Base-by-base conservation (phyloP, 2,113 vertebrate species). In the Myiagra hebetior region DNA sequence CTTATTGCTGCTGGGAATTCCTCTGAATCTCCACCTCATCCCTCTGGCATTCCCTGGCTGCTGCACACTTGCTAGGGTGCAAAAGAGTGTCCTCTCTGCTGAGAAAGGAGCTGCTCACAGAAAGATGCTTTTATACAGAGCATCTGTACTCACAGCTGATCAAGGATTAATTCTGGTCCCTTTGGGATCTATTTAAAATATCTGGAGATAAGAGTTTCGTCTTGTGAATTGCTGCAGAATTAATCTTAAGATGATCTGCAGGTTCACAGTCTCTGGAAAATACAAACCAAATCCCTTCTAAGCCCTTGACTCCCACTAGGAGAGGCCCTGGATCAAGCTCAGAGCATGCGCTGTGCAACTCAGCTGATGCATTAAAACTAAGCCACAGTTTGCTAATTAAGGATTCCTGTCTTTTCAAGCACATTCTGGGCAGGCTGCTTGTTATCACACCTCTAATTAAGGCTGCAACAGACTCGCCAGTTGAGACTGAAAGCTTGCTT, bases 221-320 rank as follows among this genome's bases (percentile, higher is more conserved):
- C 56, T 89, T 2, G 2, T 50, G 69, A 91, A 41, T 56, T 52
- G 81, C 78, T 73, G 53, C 47, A 87, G 46, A 81, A 76, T 96
- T 93, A 92, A 86, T 22, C 9, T 67, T 63, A 42, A 83, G 77
- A 72, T 85, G 87, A 85, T 75, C 44, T 94, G 74, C 64, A 33
- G 35, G 80, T 67, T 84, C 47, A 47, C 24, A 46, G 69, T 63
- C 84, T 78, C 60, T 70, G 69, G 78, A 85, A 87, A 6, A 3
- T 72, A 68, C 73, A 78, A 81, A 60, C 27, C 44, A 96, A 96
- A 95, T 92, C 93, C 69, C 26, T 79, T 63, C 49, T 91, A 91
- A 95, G 33, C 81, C 52, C 31, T 68, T 87, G 81, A 60, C 47
- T 95, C 77, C 64, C 33, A 24, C 52, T 49, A 49, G 64, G 62